Evolutionary conservation across 2,797 vertebrate species (phyloP), one percentile per base, ranked within the genome.

Genomic region (Chanos chanos): DNA sequence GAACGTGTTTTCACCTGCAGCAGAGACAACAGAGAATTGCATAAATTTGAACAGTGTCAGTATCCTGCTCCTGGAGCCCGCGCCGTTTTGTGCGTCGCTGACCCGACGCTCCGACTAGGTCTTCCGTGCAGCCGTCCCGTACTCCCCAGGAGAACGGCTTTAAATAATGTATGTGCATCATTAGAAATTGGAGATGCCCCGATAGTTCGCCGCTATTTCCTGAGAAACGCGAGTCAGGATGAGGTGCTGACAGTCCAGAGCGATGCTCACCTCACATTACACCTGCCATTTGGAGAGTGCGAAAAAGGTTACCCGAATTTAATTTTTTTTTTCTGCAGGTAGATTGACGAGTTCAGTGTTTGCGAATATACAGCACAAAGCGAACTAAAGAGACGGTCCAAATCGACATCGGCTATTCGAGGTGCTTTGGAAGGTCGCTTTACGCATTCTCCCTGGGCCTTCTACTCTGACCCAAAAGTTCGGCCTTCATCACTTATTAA

Each of bases 181-280:
- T 90, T 85, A 88, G 88, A 92, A 93, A 92, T 81, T 66, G 71
- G 78, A 89, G 84, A 77, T 83, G 74, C 72, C 7, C 44, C 21
- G 49, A 79, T 61, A 66, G 45, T 70, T 53, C 72, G 45, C 79
- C 76, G 70, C 70, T 82, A 64, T 70, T 80, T 72, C 73, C 67
- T 69, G 66, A 58, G 71, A 81, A 89, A 79, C 19, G 27, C 8
- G 52, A 83, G 63, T 72, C 68, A 56, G 37, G 36, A 31, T 44
- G 63, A 76, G 40, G 82, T 80, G 71, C 54, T 73, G 66, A 70
- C 58, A 54, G 52, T 58, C 40, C 48, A 24, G 49, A 18, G 34
- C 45, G 41, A 18, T 15, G 34, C 28, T 43, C 60, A 44, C 52
- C 64, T 70, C 37, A 57, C 21, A 3, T 66, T 47, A 54, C 61